phyloP scores from a whole-genome alignment of 2,888 invertebrate genomes.

The Stratiomys singularior region DNA sequence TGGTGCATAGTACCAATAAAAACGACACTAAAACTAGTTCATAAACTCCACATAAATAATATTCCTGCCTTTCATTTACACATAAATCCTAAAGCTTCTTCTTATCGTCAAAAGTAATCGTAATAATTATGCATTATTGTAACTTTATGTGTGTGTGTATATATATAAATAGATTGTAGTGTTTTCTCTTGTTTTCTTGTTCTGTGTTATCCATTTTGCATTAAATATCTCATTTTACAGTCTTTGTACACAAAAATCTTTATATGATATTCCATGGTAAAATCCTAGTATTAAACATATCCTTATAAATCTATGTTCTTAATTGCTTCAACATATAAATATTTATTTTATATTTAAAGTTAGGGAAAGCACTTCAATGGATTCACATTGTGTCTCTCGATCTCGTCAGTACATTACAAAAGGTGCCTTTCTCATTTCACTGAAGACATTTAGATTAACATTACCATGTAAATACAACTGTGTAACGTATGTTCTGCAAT shows the following conservation, averaged over 20 bases:
- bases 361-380: background rate
- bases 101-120: no score
- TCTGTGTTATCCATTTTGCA: slow-evolving; percentile 18
- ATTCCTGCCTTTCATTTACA: slow-evolving; percentile 8
- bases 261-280: background rate
- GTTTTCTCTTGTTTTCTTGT: background rate
- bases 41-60: slow-evolving; percentile 35
- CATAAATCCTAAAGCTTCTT: no score
- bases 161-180: slow-evolving; percentile 3
- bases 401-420: slow-evolving; percentile 20
- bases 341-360: slow-evolving; percentile 5
- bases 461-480: background rate
- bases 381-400: slow-evolving; percentile 9
- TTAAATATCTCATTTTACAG: slow-evolving; percentile 18
- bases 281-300: background rate
- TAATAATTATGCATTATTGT: slow-evolving; percentile 17
- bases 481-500: background rate
- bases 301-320: background rate
- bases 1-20: slow-evolving; percentile 43
- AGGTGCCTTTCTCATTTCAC: background rate
- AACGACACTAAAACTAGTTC: slow-evolving; percentile 35
- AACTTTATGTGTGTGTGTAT: slow-evolving; percentile 20
- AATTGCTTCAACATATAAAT: slow-evolving; percentile 17
- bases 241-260: slow-evolving; percentile 33
- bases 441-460: background rate